Evolutionary conservation across 2,888 invertebrate species (phyloP).

Genomic region (Colostygia pectinataria): DNA sequence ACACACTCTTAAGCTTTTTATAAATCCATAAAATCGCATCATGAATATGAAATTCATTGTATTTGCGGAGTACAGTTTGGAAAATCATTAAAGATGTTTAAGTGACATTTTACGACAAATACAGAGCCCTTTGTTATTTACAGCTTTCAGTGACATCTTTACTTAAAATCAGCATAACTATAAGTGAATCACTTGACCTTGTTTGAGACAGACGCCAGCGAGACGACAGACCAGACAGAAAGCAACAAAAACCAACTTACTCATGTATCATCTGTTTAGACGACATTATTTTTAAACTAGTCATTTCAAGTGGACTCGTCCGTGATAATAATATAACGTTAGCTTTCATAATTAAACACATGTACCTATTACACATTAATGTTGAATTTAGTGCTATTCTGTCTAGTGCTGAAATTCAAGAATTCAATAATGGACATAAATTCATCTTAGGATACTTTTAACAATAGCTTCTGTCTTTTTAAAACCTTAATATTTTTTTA

Average conservation of each 20-base stretch:
- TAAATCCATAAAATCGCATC: conserved; percentile 22
- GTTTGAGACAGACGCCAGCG: conserved; percentile 47
- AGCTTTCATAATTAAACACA: neutral
- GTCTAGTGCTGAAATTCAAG: too few species aligned
- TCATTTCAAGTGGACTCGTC: conserved; percentile 12
- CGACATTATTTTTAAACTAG: conserved; percentile 16
- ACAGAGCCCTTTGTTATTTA: conserved; percentile 26
- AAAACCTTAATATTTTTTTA: too few species aligned
- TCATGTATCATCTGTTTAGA: conserved; percentile 36
- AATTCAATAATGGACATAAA: too few species aligned
- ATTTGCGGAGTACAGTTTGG: conserved; percentile 4
- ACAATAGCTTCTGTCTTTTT: too few species aligned
- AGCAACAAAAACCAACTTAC: conserved; percentile 44
- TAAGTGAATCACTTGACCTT: conserved; percentile 53
- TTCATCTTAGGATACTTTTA: too few species aligned
- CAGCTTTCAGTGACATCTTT: conserved; percentile 32
- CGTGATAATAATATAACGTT: neutral
- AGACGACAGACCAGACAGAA: conserved; percentile 46
- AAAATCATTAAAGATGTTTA: conserved; percentile 14
- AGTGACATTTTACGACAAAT: conserved; percentile 8
- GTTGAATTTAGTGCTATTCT: too few species aligned
- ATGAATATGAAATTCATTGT: conserved; percentile 15
- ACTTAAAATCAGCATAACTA: conserved; percentile 28
- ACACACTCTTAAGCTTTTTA: conserved; percentile 21
- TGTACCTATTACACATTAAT: too few species aligned